A percentile compares a stretch with the other conserved stretches of the same genome.
Evolutionary conservation across 1,140 invertebrate species (phyloP).

Genomic region (Apis florea): DNA sequence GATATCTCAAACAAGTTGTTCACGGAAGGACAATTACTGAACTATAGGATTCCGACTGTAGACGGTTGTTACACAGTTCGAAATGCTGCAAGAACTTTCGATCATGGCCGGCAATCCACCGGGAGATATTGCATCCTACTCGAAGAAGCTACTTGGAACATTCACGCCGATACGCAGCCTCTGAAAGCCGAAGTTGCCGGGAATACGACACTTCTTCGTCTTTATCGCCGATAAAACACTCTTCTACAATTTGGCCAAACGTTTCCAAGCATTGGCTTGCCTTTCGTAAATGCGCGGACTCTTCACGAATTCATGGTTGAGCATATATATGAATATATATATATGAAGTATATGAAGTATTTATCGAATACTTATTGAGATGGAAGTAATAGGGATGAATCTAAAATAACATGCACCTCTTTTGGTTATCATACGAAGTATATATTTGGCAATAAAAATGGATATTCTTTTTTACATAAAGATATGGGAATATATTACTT

Average conservation of each 20-base stretch:
- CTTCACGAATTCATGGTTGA: neutral
- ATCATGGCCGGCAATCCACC: slow-evolving; percentile 40
- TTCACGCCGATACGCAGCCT: slow-evolving; percentile 23
- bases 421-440: neutral
- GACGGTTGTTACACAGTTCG: slow-evolving; percentile 47
- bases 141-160: slow-evolving; percentile 11
- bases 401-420: no score
- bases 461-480: no score
- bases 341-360: no score
- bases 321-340: no score
- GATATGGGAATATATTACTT: no score
- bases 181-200: slow-evolving; percentile 11
- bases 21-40: slow-evolving; percentile 32
- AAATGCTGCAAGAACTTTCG: slow-evolving; percentile 43
- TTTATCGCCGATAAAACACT: slow-evolving; percentile 8
- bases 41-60: slow-evolving; percentile 36
- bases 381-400: neutral
- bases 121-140: slow-evolving; percentile 8
- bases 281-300: neutral
- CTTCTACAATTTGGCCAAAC: slow-evolving; percentile 6
- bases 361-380: neutral
- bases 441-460: no score
- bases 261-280: neutral
- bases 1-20: slow-evolving; percentile 35
- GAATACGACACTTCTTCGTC: slow-evolving; percentile 14